These are phyloP conservation scores for Drosophila carrolli DNA, from an alignment of 1,140 invertebrate genomes.

Conservation along the genomic window DNA sequence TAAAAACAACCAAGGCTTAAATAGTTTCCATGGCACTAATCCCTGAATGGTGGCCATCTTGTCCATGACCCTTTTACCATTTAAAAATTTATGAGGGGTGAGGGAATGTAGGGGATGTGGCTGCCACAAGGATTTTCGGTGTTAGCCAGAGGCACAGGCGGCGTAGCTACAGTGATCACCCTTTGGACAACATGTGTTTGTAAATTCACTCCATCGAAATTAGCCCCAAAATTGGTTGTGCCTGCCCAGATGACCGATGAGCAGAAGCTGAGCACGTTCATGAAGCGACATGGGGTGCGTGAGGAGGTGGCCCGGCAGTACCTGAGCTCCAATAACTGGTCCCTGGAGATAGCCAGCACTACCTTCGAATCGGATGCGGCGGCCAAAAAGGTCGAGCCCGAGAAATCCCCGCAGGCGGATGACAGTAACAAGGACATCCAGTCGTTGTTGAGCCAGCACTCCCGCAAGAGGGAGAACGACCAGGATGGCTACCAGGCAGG, in stretches of 20 bases:
- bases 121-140: constrained; percentile 6
- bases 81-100: constrained; percentile 15
- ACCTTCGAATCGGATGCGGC: constrained; percentile 44
- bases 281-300: constrained; percentile 58
- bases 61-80: constrained; percentile 13
- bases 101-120: constrained; percentile 4
- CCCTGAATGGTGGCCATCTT: neutral
- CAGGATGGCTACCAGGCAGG: constrained; percentile 25
- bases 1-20: constrained; percentile 24
- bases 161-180: constrained; percentile 15
- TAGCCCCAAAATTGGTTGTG: constrained; percentile 8
- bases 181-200: constrained; percentile 21
- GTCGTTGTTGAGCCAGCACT: constrained; percentile 28
- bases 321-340: constrained; percentile 55
- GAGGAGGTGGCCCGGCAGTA: constrained; percentile 58
- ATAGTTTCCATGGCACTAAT: constrained; percentile 20
- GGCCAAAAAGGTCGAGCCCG: constrained; percentile 1
- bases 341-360: constrained; percentile 44
- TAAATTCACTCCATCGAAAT: constrained; percentile 33
- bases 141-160: constrained; percentile 3
- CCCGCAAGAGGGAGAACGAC: constrained; percentile 1
- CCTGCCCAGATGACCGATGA: constrained; percentile 71
- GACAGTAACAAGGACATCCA: constrained; percentile 17
- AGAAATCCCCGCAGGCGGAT: neutral
- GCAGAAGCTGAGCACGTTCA: constrained; percentile 66